Evolutionary conservation across 2,888 invertebrate genomes (phyloP).

Genomic region (Ennomos quercinarius): DNA sequence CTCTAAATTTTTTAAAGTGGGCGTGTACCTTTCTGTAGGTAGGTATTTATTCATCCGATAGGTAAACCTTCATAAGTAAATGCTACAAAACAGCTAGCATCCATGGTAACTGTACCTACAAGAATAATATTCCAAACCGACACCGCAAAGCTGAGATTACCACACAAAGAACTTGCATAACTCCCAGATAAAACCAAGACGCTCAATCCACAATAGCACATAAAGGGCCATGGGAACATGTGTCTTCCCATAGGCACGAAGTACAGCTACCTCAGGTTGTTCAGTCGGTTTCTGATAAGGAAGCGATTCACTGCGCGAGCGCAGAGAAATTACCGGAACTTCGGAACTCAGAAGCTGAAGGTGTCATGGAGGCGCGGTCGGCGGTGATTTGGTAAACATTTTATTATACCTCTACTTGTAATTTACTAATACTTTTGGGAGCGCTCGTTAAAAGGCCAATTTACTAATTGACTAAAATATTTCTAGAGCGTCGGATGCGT

Average conservation of each 20-base stretch:
- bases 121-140: too few relatives aligned
- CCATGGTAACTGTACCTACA: too few relatives aligned
- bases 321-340: conserved; percentile 67
- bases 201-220: conserved; percentile 30
- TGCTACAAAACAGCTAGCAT: too few relatives aligned
- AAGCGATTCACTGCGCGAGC: conserved; percentile 50
- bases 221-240: conserved; percentile 66
- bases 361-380: conserved; percentile 65
- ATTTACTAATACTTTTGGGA: neutral
- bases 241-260: conserved; percentile 65
- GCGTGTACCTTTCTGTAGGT: too few relatives aligned
- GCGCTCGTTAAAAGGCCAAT: too few relatives aligned
- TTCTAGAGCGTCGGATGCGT: too few relatives aligned
- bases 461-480: too few relatives aligned
- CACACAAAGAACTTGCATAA: conserved; percentile 20
- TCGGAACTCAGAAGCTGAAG: conserved; percentile 56
- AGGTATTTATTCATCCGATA: too few relatives aligned
- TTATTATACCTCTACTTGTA: conserved; percentile 8
- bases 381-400: conserved; percentile 60
- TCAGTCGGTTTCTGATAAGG: conserved; percentile 57
- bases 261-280: conserved; percentile 56
- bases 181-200: conserved; percentile 7
- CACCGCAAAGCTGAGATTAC: conserved; percentile 11
- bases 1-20: too few relatives aligned
- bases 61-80: too few relatives aligned